Conservation (phyloP, 2,888 invertebrate species). For the Mesorhabditis spiculigera region DNA sequence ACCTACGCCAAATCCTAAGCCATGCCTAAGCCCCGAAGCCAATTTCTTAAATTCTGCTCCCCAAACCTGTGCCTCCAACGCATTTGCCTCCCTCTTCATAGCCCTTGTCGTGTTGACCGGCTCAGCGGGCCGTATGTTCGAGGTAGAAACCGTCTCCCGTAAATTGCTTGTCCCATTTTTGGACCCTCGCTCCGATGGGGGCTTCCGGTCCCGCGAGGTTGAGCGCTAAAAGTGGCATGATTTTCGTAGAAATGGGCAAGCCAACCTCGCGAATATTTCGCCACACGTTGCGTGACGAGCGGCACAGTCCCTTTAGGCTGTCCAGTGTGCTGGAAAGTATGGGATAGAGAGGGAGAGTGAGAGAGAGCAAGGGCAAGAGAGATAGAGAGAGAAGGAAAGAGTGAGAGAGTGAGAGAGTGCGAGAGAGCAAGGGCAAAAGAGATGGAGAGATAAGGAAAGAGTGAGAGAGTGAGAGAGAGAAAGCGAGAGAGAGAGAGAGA, state of each 20-base stretch:
- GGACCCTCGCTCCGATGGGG: too few species aligned
- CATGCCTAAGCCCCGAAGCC: too few species aligned
- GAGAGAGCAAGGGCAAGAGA: too few species aligned
- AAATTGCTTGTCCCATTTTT: constrained; percentile 1
- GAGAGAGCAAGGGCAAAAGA: too few species aligned
- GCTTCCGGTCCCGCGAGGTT: not conserved
- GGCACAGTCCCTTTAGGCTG: constrained; percentile 4
- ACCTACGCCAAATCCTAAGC: too few species aligned
- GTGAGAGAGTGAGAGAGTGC: too few species aligned
- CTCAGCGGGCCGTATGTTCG: not conserved
- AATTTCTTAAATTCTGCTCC: not conserved
- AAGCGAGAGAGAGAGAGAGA: too few species aligned
- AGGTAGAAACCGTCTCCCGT: not conserved
- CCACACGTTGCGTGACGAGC: constrained; percentile 3
- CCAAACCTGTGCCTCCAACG: constrained; percentile 2
- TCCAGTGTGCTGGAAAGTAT: not conserved
- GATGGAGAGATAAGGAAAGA: too few species aligned
- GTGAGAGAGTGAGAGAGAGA: too few species aligned
- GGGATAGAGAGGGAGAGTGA: too few species aligned
- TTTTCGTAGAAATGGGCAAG: not conserved
- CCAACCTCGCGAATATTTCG: not conserved
- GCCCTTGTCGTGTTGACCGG: not conserved
- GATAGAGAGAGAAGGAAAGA: too few species aligned
- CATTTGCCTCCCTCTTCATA: constrained; percentile 4
- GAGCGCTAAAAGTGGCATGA: not conserved